These are phyloP conservation scores for Entelurus aequoreus DNA, from an alignment of 2,113 vertebrate genomes.

Conservation along the genomic window DNA sequence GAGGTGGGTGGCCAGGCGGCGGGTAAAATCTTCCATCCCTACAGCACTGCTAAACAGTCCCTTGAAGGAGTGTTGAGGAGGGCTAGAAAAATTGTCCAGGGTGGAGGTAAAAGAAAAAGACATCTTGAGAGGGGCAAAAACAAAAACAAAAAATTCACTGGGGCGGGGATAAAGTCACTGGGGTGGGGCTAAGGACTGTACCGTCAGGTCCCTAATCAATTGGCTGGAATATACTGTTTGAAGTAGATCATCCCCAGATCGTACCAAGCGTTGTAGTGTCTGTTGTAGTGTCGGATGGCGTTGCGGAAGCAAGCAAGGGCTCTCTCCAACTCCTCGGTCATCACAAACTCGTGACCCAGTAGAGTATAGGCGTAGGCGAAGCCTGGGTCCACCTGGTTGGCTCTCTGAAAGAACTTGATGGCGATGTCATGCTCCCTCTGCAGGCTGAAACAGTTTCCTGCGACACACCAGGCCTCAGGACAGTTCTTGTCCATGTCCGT, in stretches of 20 bases:
- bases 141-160: too few species aligned
- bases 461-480: constrained; percentile 97
- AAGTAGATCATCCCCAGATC: constrained; percentile 99
- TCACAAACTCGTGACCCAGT: constrained; percentile 91
- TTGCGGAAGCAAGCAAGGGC: constrained; percentile 94
- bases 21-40: too few species aligned
- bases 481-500: constrained; percentile 99
- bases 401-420: constrained; percentile 98
- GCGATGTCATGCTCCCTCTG: constrained; percentile 97
- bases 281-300: constrained; percentile 90
- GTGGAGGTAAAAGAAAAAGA: too few species aligned
- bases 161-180: too few species aligned
- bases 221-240: too few species aligned
- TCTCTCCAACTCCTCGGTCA: constrained; percentile 96
- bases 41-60: too few species aligned
- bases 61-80: too few species aligned
- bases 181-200: too few species aligned
- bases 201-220: too few species aligned
- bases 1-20: too few species aligned
- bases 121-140: too few species aligned
- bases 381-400: constrained; percentile 96
- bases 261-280: constrained; percentile 93
- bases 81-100: too few species aligned
- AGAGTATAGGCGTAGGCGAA: constrained; percentile 97
- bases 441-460: constrained; percentile 97